These are phyloP conservation scores for Rhagonycha fulva DNA, from an alignment of 2,888 invertebrate genomes.

Conservation along the genomic window DNA sequence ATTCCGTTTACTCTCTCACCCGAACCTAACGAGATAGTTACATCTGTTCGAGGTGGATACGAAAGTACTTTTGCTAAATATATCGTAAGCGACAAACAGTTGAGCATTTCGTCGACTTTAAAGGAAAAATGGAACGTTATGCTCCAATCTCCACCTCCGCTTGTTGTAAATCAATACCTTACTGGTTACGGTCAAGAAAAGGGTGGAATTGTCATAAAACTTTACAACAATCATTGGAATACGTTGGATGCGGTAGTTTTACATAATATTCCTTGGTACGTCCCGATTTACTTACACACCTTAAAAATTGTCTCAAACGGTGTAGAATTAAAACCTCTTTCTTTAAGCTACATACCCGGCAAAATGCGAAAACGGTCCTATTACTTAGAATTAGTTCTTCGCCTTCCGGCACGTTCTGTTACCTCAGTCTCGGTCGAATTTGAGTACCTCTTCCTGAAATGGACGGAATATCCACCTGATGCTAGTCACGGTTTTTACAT, in stretches of 20 bases:
- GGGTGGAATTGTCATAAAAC: conserved; percentile 85
- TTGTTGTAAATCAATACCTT: conserved; percentile 80
- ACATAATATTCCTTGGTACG: conserved; percentile 86
- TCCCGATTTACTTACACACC: conserved; percentile 89
- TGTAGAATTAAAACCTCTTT: conserved; percentile 62
- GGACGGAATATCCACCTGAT: conserved; percentile 99
- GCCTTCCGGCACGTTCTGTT: conserved; percentile 77
- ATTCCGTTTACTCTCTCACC: conserved; percentile 68
- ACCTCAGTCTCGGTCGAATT: conserved; percentile 86
- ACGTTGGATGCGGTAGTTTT: conserved; percentile 78
- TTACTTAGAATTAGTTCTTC: conserved; percentile 83
- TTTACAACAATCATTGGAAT: conserved; percentile 80
- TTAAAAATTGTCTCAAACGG: conserved; percentile 67
- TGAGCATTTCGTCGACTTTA: conserved; percentile 69
- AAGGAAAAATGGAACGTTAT: conserved; percentile 57
- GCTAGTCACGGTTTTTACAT: conserved; percentile 98
- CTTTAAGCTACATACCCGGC: conserved; percentile 73
- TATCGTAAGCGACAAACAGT: conserved; percentile 58
- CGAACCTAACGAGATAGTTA: conserved; percentile 61
- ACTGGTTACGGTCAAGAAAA: conserved; percentile 89
- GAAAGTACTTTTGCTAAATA: conserved; percentile 72
- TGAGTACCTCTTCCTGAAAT: conserved; percentile 94
- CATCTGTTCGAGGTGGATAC: conserved; percentile 72
- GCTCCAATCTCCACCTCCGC: conserved; percentile 67
- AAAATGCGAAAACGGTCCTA: conserved; percentile 82